phyloP scores from a whole-genome alignment of 1,140 invertebrate species.

The Drosophila subobscura region DNA sequence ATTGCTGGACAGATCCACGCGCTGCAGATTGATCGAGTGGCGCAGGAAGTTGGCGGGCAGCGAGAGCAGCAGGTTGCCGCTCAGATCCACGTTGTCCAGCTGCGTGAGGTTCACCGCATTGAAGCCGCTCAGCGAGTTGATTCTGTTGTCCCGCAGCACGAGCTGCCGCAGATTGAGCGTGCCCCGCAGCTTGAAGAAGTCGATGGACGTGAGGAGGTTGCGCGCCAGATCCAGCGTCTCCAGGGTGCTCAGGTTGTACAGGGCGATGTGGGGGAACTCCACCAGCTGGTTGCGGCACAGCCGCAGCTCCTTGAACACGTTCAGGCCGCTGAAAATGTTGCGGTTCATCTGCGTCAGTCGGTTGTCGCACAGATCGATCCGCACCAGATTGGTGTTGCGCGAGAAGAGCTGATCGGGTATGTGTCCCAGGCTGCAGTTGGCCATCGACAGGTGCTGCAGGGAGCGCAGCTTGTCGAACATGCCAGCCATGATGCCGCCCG shows the following conservation, averaged over 20 bases:
- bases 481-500: constrained; percentile 69
- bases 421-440: constrained; percentile 87
- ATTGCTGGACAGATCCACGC: constrained; percentile 92
- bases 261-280: constrained; percentile 90
- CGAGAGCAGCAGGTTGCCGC: constrained; percentile 89
- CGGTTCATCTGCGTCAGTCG: constrained; percentile 87
- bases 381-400: constrained; percentile 89
- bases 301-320: constrained; percentile 90
- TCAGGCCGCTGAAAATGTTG: constrained; percentile 88
- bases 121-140: constrained; percentile 91
- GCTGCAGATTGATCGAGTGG: constrained; percentile 88
- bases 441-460: constrained; percentile 88
- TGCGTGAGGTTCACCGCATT: constrained; percentile 89
- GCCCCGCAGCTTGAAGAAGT: constrained; percentile 90
- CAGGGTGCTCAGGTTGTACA: constrained; percentile 89
- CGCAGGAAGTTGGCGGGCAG: constrained; percentile 92
- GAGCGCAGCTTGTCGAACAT: constrained; percentile 90
- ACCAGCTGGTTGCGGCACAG: constrained; percentile 89
- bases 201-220: constrained; percentile 89
- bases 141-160: constrained; percentile 89
- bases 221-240: constrained; percentile 89
- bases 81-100: constrained; percentile 89
- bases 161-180: constrained; percentile 89
- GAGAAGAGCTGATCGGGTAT: constrained; percentile 89
- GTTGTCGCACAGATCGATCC: constrained; percentile 90